A percentile compares a stretch with the other conserved stretches of the same genome.
These are phyloP conservation scores for Ptychoptera contaminata DNA, from an alignment of 2,888 invertebrate genomes.

Conservation along the genomic window DNA sequence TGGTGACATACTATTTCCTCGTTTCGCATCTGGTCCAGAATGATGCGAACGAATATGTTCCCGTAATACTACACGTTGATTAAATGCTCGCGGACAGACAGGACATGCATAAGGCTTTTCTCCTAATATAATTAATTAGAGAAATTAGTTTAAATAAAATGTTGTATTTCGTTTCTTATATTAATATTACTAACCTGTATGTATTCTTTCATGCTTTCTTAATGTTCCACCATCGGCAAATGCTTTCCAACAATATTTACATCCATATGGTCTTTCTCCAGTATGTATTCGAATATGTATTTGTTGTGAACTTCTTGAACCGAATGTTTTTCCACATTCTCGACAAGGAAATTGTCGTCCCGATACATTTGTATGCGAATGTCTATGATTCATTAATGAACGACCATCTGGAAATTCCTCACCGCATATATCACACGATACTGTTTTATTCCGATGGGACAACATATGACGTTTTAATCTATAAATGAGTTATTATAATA, in stretches of 20 bases:
- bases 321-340: constrained; percentile 75
- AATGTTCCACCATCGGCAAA: constrained; percentile 78
- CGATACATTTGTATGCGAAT: constrained; percentile 37
- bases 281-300: constrained; percentile 78
- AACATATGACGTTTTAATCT: constrained; percentile 47
- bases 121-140: constrained; percentile 31
- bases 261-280: constrained; percentile 67
- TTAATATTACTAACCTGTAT: constrained; percentile 41
- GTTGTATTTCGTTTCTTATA: neutral
- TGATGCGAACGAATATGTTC: constrained; percentile 78
- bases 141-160: neutral
- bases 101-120: constrained; percentile 80
- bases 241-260: constrained; percentile 76
- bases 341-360: constrained; percentile 61
- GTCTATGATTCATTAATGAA: constrained; percentile 51
- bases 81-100: constrained; percentile 73
- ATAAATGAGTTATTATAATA: neutral
- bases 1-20: constrained; percentile 42
- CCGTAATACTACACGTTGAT: constrained; percentile 68
- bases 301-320: constrained; percentile 70
- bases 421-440: constrained; percentile 51
- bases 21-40: constrained; percentile 60
- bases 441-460: constrained; percentile 54
- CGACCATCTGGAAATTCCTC: constrained; percentile 55
- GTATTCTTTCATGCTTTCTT: constrained; percentile 71